phyloP scores from a whole-genome alignment of 2,888 invertebrate genomes.

The Cheilosia vernalis region DNA sequence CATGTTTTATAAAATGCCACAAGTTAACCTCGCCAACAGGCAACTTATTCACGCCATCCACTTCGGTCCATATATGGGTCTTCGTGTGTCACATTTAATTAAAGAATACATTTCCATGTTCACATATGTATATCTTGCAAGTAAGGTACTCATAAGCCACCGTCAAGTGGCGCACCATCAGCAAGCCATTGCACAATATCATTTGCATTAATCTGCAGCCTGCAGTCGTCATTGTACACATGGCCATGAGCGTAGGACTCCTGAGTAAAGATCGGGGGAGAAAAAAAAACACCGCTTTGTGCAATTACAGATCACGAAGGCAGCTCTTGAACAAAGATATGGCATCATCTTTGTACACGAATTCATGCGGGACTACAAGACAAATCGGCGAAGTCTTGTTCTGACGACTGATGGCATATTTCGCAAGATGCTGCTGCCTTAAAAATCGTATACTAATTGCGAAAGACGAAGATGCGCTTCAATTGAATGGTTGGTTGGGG shows the following conservation, averaged over 20 bases:
- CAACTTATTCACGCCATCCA: slow-evolving; percentile 4
- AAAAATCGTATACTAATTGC: slow-evolving; percentile 27
- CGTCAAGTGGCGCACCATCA: slow-evolving; percentile 9
- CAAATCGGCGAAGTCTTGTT: slow-evolving; percentile 27
- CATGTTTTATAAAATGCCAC: too few species aligned
- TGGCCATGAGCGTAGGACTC: slow-evolving; percentile 33
- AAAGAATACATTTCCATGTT: slow-evolving; percentile 31
- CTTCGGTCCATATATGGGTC: slow-evolving; percentile 20
- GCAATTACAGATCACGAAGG: slow-evolving; percentile 66
- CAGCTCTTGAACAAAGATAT: not conserved
- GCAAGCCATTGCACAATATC: slow-evolving; percentile 41
- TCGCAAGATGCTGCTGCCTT: slow-evolving; percentile 11
- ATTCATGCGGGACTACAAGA: slow-evolving; percentile 7
- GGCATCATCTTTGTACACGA: slow-evolving; percentile 23
- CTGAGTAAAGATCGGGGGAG: not conserved
- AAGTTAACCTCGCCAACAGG: too few species aligned
- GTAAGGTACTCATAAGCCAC: slow-evolving; percentile 27
- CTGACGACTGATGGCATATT: slow-evolving; percentile 25
- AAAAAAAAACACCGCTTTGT: slow-evolving; percentile 32
- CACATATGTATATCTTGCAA: not conserved
- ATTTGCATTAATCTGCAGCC: slow-evolving; percentile 54
- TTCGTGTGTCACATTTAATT: slow-evolving; percentile 48
- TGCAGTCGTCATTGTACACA: slow-evolving; percentile 49
- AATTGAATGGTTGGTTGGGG: slow-evolving; percentile 10
- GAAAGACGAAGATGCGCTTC: slow-evolving; percentile 50